phyloP scores from a whole-genome alignment of 1,140 invertebrate species.

The Littorina saxatilis region DNA sequence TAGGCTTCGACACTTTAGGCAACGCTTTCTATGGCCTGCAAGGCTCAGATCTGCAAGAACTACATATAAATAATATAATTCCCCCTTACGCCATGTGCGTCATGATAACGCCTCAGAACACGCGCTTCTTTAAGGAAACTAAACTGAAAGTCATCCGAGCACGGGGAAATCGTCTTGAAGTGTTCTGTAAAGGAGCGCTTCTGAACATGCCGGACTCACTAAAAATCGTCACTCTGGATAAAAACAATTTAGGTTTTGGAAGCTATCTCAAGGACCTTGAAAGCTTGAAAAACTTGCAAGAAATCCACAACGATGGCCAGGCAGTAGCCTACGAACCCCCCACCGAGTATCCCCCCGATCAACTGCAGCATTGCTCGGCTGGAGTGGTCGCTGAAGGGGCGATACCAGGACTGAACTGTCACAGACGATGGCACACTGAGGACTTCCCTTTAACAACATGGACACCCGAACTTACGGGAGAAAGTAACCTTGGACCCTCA shows the following conservation, averaged over 20 bases:
- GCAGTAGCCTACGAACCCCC: not conserved
- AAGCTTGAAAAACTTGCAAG: not conserved
- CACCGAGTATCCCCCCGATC: not conserved
- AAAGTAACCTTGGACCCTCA: no score
- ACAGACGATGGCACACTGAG: no score
- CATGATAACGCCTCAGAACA: not conserved
- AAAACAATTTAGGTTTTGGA: not conserved
- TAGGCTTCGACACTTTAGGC: constrained; percentile 25
- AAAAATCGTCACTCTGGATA: not conserved
- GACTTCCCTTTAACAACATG: no score
- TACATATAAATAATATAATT: constrained; percentile 23
- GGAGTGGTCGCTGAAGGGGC: no score
- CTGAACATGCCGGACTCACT: constrained; percentile 10
- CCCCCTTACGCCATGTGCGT: not conserved
- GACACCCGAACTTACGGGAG: no score
- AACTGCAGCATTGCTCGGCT: not conserved
- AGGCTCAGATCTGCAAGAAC: constrained; percentile 22
- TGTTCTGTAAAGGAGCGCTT: not conserved
- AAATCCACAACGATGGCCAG: not conserved
- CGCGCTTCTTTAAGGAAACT: constrained; percentile 39
- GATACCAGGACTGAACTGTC: no score
- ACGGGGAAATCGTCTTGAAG: not conserved
- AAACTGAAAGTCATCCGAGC: constrained; percentile 9
- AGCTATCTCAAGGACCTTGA: constrained; percentile 3
- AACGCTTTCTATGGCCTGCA: constrained; percentile 34